Evolutionary conservation across 1,140 invertebrate species (phyloP).

Genomic region (Notospermus geniculatus): DNA sequence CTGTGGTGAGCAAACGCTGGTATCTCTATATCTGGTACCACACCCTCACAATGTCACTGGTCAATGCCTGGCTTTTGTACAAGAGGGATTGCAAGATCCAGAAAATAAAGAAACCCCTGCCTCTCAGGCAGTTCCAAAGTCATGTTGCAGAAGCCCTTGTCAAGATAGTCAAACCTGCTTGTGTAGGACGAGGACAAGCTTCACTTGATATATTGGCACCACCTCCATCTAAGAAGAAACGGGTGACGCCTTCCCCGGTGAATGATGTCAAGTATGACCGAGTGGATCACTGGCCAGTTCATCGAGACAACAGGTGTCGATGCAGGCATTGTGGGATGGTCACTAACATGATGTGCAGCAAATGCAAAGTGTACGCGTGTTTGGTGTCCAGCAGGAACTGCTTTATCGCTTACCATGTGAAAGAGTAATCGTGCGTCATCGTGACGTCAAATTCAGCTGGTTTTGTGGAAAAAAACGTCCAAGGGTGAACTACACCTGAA

Average conservation of each 20-base stretch:
- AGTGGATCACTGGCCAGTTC: background rate
- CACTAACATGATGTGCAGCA: no score
- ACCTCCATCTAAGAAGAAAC: background rate
- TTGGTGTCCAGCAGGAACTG: no score
- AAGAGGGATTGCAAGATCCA: background rate
- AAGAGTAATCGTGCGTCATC: no score
- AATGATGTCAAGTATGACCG: background rate
- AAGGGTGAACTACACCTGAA: no score
- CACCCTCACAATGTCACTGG: background rate
- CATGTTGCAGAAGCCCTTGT: background rate
- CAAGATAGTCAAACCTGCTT: background rate
- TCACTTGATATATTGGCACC: background rate
- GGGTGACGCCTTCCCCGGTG: background rate
- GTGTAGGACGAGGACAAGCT: background rate
- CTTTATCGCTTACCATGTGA: no score
- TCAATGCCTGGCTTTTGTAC: slow-evolving; percentile 5
- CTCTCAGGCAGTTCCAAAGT: background rate
- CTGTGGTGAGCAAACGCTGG: background rate
- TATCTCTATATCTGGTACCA: background rate
- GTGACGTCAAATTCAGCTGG: no score
- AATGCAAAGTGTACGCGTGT: no score
- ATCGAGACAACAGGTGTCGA: background rate
- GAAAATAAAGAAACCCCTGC: background rate
- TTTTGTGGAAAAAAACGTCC: no score
- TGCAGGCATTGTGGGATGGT: background rate